Conservation (phyloP, 2,888 invertebrate species). For the Lasioglossum marginatum region DNA sequence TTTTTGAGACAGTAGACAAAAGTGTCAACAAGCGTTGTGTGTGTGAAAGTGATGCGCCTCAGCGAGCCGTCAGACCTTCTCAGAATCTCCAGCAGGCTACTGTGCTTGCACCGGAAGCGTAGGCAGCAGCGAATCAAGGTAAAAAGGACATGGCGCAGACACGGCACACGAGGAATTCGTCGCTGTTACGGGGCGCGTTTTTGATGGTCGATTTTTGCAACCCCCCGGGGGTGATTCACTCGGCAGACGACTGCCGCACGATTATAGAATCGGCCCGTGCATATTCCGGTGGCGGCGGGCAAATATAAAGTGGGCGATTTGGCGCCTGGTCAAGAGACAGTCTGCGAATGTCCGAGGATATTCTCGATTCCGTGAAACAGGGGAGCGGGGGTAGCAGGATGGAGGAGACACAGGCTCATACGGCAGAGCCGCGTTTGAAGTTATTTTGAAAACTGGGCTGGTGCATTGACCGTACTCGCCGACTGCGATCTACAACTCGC, state of each 20-base stretch:
- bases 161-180: background rate
- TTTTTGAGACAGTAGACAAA: background rate
- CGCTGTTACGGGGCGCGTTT: slow-evolving; percentile 11
- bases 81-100: background rate
- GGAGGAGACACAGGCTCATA: slow-evolving; percentile 19
- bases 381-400: background rate
- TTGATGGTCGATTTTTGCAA: slow-evolving; percentile 45
- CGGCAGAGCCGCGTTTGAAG: slow-evolving; percentile 70
- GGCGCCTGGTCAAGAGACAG: slow-evolving; percentile 79
- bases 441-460: slow-evolving; percentile 81
- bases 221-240: slow-evolving; percentile 37
- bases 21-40: background rate
- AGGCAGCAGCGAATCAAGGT: background rate
- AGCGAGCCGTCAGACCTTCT: background rate
- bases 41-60: background rate
- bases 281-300: slow-evolving; percentile 59
- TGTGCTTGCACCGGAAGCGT: background rate
- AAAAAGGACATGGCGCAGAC: background rate
- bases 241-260: slow-evolving; percentile 36
- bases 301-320: slow-evolving; percentile 74
- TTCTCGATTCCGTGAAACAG: slow-evolving; percentile 78
- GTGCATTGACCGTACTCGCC: slow-evolving; percentile 79
- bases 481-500: slow-evolving; percentile 12
- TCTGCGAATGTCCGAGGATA: slow-evolving; percentile 79
- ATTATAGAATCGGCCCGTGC: slow-evolving; percentile 60